Percentiles rank a stretch among this genome's conserved stretches.
These are phyloP conservation scores for Macrotis lagotis DNA, from an alignment of 2,113 vertebrate species.

Conservation along the genomic window DNA sequence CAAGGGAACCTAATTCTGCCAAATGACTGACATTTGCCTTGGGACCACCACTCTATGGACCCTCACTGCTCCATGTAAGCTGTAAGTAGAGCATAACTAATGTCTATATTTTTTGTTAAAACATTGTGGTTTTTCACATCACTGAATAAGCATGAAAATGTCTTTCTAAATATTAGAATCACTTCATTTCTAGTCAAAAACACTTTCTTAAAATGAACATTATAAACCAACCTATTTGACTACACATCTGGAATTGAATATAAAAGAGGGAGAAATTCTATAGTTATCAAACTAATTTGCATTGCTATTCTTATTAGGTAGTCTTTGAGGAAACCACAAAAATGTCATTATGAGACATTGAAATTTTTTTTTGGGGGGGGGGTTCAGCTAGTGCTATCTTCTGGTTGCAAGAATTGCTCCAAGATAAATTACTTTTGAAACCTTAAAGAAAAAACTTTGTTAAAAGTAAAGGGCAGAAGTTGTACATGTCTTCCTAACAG, in stretches of 20 bases:
- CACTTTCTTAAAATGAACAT: conserved; percentile 75
- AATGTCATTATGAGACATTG: conserved; percentile 57
- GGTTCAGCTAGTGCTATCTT: conserved; percentile 40
- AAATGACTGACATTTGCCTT: not conserved
- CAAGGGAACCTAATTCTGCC: not conserved
- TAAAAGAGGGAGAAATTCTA: conserved; percentile 56
- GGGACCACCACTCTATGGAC: not conserved
- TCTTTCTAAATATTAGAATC: conserved; percentile 71
- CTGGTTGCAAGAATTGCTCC: not conserved
- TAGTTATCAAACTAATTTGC: conserved; percentile 71
- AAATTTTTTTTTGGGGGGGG: conserved; percentile 65
- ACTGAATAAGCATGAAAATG: conserved; percentile 76
- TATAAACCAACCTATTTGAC: conserved; percentile 70
- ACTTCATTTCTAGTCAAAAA: conserved; percentile 74
- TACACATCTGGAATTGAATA: conserved; percentile 68
- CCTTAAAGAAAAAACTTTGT: conserved; percentile 24
- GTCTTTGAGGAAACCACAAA: conserved; percentile 77
- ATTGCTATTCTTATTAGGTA: conserved; percentile 69
- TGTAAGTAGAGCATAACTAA: conserved; percentile 34
- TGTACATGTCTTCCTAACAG: conserved; percentile 58
- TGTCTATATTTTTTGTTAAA: conserved; percentile 70
- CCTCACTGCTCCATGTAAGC: conserved; percentile 41
- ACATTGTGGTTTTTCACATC: conserved; percentile 72
- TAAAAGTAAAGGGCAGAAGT: conserved; percentile 51
- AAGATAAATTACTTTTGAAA: conserved; percentile 57